Conservation (phyloP, 2,797 vertebrate genomes). For the Phaenicophaeus curvirostris region DNA sequence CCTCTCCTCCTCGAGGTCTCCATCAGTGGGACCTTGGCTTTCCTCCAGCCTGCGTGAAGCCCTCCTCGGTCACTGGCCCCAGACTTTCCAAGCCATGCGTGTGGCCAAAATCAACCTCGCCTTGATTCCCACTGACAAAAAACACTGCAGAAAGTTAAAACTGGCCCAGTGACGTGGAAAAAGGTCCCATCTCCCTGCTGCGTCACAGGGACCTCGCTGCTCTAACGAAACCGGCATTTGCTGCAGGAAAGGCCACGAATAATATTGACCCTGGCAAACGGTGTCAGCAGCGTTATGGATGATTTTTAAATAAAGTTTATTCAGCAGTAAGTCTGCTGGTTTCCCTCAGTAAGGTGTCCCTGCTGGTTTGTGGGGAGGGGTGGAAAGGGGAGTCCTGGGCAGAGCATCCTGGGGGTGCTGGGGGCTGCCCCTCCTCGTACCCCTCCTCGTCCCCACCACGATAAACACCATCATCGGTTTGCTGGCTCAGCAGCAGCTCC, state of each 20-base stretch:
- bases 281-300: not conserved
- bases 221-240: not conserved
- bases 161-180: rapidly evolving
- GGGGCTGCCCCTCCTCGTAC: not conserved
- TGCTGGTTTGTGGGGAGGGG: not conserved
- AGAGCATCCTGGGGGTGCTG: not conserved
- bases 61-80: rapidly evolving
- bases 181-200: not conserved
- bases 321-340: not conserved
- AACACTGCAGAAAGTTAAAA: not conserved
- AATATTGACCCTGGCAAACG: rapidly evolving
- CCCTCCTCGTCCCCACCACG: rapidly evolving
- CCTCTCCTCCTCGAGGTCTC: not conserved
- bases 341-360: not conserved
- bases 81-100: rapidly evolving
- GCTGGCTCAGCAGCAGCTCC: not conserved
- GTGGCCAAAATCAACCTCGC: not conserved
- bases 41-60: not conserved
- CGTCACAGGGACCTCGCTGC: not conserved
- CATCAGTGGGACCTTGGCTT: not conserved
- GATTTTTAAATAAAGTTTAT: not conserved
- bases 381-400: not conserved
- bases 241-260: rapidly evolving
- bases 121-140: not conserved
- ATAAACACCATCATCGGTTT: rapidly evolving